Conservation (phyloP, 1,140 invertebrate species). For the Drosophila sp. region DNA sequence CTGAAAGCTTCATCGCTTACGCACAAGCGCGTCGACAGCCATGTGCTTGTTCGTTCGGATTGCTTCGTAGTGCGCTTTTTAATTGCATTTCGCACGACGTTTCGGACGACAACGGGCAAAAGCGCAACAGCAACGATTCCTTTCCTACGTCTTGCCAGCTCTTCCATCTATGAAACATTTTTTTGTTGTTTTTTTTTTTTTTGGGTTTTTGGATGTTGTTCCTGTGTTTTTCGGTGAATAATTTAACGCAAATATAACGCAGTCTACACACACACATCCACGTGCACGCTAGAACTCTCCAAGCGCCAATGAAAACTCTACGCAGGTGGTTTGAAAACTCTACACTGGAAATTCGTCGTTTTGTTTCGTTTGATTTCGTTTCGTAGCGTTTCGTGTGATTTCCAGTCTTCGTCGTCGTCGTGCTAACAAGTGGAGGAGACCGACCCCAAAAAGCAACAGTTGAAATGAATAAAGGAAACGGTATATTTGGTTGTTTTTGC, state of each 20-base stretch:
- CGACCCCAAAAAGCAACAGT: constrained; percentile 60
- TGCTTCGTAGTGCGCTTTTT: constrained; percentile 19
- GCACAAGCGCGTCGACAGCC: constrained; percentile 51
- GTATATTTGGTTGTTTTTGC: constrained; percentile 12
- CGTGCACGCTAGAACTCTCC: background rate
- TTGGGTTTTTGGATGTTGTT: constrained; percentile 1
- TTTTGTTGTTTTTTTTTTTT: constrained; percentile 7
- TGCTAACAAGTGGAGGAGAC: constrained; percentile 70
- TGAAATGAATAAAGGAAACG: constrained; percentile 70
- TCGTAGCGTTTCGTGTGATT: background rate
- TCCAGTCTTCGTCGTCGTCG: constrained; percentile 12
- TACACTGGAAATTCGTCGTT: constrained; percentile 37
- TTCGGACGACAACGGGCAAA: constrained; percentile 16
- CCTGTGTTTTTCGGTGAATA: constrained; percentile 63
- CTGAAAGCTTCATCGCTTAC: constrained; percentile 70
- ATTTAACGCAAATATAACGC: constrained; percentile 77
- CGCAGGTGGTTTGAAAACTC: constrained; percentile 30
- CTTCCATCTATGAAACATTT: constrained; percentile 10
- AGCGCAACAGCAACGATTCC: constrained; percentile 14
- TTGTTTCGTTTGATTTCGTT: constrained; percentile 25
- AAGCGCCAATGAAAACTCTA: constrained; percentile 36
- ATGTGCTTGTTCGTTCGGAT: constrained; percentile 1
- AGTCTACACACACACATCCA: constrained; percentile 60
- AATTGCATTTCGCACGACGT: constrained; percentile 22
- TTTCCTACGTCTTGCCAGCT: constrained; percentile 5